Percentiles rank a stretch among this genome's conserved stretches.
Evolutionary conservation across 2,113 vertebrate species (phyloP).

Genomic region (Phalacrocorax aristotelis): DNA sequence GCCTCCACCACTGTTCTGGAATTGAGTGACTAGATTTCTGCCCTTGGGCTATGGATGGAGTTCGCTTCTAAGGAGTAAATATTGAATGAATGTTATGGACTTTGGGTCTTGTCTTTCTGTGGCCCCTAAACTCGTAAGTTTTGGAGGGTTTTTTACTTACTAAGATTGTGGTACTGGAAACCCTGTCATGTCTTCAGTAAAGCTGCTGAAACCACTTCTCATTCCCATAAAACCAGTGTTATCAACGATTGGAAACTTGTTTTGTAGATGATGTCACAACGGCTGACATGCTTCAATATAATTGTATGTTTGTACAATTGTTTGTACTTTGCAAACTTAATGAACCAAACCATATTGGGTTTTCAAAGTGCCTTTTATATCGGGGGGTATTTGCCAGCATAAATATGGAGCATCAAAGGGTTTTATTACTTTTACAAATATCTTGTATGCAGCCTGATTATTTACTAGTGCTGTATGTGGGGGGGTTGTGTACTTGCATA

Average conservation of each 20-base stretch:
- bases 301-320: conserved; percentile 76
- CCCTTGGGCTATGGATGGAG: background rate
- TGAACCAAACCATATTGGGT: conserved; percentile 83
- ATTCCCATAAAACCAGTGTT: conserved; percentile 75
- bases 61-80: conserved; percentile 30
- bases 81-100: conserved; percentile 44
- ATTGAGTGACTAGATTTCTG: background rate
- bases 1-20: background rate
- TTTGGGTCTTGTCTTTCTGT: conserved; percentile 56
- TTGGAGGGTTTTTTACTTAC: conserved; percentile 43
- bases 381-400: conserved; percentile 74
- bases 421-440: conserved; percentile 61
- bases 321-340: conserved; percentile 85
- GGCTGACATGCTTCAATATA: conserved; percentile 71
- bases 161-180: conserved; percentile 49
- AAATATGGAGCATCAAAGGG: conserved; percentile 56
- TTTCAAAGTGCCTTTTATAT: conserved; percentile 88
- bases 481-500: conserved; percentile 42
- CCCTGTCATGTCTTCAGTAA: conserved; percentile 64
- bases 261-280: conserved; percentile 72
- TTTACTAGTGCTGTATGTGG: conserved; percentile 15
- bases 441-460: conserved; percentile 61
- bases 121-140: conserved; percentile 30
- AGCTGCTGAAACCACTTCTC: conserved; percentile 72
- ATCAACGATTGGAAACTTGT: conserved; percentile 53